Evolutionary conservation across 1,140 invertebrate genomes (phyloP).

Genomic region (Micrasema minimum): DNA sequence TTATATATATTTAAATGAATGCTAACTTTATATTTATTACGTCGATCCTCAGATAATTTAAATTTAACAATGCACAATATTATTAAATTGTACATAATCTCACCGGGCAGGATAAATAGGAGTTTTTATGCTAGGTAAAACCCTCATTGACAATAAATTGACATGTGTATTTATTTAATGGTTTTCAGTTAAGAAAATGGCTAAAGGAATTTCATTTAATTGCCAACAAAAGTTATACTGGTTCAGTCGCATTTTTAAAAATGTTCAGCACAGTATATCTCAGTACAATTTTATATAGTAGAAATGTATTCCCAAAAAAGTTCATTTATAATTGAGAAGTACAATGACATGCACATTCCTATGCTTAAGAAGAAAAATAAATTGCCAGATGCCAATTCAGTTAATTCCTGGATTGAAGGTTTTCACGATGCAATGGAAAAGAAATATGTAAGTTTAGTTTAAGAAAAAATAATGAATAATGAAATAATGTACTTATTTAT

Average conservation of each 20-base stretch:
- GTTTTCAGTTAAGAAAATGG: constrained; percentile 9
- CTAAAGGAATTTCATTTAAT: background rate
- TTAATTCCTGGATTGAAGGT: background rate
- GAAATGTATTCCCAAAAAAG: background rate
- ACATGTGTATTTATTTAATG: no score
- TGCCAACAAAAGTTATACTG: constrained; percentile 4
- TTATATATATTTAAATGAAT: no score
- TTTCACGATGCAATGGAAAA: constrained; percentile 7
- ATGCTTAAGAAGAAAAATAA: background rate
- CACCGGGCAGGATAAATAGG: no score
- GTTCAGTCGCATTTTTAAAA: constrained; percentile 3
- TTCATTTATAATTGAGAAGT: background rate
- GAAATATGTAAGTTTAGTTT: constrained; percentile 11
- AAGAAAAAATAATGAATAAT: no score
- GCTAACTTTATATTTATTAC: no score
- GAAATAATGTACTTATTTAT: no score
- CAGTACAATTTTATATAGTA: background rate
- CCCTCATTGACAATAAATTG: no score
- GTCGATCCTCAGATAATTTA: no score
- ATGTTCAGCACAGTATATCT: background rate
- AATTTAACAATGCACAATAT: no score
- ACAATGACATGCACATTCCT: background rate
- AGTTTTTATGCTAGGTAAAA: no score
- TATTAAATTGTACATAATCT: no score
- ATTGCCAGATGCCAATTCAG: background rate